Percentiles rank a stretch among this genome's conserved stretches.
These are phyloP conservation scores for Oryzias woworae DNA, from an alignment of 2,113 vertebrate genomes.

Conservation along the genomic window DNA sequence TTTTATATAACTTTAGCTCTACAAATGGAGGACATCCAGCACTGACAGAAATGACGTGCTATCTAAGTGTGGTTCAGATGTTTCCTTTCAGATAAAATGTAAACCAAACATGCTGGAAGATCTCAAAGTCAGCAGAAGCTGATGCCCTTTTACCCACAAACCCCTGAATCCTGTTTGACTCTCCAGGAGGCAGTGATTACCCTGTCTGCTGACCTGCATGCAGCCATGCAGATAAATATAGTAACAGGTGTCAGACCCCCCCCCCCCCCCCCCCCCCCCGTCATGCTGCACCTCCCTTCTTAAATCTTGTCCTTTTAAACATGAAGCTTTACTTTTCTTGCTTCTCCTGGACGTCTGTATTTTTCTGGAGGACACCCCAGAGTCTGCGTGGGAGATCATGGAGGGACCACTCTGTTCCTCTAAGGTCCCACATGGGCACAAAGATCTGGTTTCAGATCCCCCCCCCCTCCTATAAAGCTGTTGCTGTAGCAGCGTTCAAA, in stretches of 20 bases:
- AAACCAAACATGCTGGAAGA: no score
- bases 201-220: not conserved
- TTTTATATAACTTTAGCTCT: no score
- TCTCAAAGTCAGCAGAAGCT: no score
- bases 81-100: no score
- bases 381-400: not conserved
- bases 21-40: no score
- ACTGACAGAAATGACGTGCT: no score
- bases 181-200: not conserved
- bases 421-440: not conserved
- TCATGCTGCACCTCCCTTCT: not conserved
- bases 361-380: not conserved
- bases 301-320: not conserved
- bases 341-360: no score
- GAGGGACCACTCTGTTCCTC: not conserved
- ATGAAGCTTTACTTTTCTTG: not conserved
- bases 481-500: not conserved
- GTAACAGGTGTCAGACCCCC: constrained; percentile 34
- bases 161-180: no score
- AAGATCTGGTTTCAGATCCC: constrained; percentile 32
- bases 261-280: not conserved
- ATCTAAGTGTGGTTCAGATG: no score
- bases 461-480: not conserved
- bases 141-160: no score
- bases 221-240: constrained; percentile 46